Evolutionary conservation across 2,797 vertebrate species (phyloP).

Genomic region (Euthynnus affinis): DNA sequence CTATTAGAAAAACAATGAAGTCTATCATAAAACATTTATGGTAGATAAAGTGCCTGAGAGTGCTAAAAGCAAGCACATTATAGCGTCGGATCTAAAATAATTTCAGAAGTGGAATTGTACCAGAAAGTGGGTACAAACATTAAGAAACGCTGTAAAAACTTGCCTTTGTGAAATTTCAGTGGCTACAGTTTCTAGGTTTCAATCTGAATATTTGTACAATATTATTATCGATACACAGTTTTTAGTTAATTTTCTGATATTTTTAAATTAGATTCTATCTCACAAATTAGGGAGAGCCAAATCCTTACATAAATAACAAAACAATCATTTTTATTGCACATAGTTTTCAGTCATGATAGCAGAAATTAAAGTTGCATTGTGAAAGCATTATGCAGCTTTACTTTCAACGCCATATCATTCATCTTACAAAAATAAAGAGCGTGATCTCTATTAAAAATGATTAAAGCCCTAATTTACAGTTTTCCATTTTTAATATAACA

Average conservation of each 20-base stretch:
- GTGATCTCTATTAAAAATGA: constrained; percentile 6
- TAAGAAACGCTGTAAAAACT: constrained; percentile 15
- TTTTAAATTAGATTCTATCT: constrained; percentile 2
- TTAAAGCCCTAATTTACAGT: background rate
- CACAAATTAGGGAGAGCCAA: constrained; percentile 5
- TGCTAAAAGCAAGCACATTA: constrained; percentile 63
- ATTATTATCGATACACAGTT: constrained; percentile 2
- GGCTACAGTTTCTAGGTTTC: constrained; percentile 25
- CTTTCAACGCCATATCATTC: constrained; percentile 7
- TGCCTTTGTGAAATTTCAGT: background rate
- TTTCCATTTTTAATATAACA: background rate
- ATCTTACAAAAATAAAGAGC: constrained; percentile 62
- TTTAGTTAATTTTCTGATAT: background rate
- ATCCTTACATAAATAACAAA: background rate
- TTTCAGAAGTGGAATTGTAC: constrained; percentile 50
- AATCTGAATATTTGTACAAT: constrained; percentile 29
- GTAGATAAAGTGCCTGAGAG: constrained; percentile 75
- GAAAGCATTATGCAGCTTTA: constrained; percentile 13
- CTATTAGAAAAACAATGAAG: constrained; percentile 81
- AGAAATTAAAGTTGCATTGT: constrained; percentile 26
- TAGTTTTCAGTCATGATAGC: constrained; percentile 6
- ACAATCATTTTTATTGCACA: constrained; percentile 1
- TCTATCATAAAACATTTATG: constrained; percentile 82
- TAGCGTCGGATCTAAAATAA: constrained; percentile 63
- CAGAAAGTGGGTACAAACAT: constrained; percentile 26